Evolutionary conservation across 92 coral and sea anemone species (phyloP).

Genomic region (Actinernus sp.): DNA sequence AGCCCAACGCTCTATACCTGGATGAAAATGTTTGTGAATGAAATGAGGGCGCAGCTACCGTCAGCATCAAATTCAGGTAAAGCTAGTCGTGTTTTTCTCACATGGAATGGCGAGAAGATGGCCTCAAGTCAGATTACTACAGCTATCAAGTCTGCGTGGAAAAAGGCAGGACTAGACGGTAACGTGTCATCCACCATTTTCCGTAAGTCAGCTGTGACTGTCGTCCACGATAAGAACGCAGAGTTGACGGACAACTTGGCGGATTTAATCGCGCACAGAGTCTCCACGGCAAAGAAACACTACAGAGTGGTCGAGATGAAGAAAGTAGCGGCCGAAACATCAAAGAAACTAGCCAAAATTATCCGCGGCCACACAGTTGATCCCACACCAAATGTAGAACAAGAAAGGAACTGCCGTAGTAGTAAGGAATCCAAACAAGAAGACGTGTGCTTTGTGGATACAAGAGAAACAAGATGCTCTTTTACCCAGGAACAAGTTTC

Average conservation of each 20-base stretch:
- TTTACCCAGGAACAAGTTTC: too few relatives aligned
- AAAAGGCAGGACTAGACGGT: slow-evolving; percentile 41
- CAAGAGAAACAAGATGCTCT: too few relatives aligned
- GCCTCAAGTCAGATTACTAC: slow-evolving; percentile 41
- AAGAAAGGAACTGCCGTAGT: too few relatives aligned
- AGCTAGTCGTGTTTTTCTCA: slow-evolving; percentile 18
- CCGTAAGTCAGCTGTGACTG: slow-evolving; percentile 33
- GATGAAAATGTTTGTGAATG: slow-evolving; percentile 34
- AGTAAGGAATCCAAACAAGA: too few relatives aligned
- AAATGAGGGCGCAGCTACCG: slow-evolving; percentile 28
- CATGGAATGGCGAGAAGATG: slow-evolving; percentile 56
- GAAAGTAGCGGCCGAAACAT: too few relatives aligned
- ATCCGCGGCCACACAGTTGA: too few relatives aligned
- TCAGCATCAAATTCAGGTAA: background rate
- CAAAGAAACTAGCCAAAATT: too few relatives aligned
- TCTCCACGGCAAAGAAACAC: too few relatives aligned
- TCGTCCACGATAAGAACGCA: background rate
- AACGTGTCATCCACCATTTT: slow-evolving; percentile 30
- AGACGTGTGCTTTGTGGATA: too few relatives aligned
- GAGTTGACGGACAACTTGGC: background rate
- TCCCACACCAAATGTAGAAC: too few relatives aligned
- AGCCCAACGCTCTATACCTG: slow-evolving; percentile 40
- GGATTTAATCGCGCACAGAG: too few relatives aligned
- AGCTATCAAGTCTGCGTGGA: slow-evolving; percentile 48
- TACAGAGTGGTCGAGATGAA: too few relatives aligned